Conservation (phyloP, 53 echinoderm and acorn worm genomes). For the Glandiceps talaboti region DNA sequence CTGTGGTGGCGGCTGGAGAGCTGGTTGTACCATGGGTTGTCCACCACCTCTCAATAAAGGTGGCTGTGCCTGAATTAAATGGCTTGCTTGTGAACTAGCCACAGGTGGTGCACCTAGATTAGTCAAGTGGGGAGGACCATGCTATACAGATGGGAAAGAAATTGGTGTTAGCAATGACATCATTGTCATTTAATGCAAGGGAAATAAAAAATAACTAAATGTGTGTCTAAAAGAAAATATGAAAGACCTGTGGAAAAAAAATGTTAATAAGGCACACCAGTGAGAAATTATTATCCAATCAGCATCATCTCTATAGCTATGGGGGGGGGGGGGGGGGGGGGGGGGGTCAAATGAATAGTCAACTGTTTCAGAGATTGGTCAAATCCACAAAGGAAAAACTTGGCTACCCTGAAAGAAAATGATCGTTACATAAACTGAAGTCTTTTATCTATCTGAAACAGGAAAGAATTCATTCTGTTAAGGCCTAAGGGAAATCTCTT, state of each 20-base stretch:
- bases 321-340: too few species aligned
- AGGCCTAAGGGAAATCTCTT: too few species aligned
- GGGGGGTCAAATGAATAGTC: too few species aligned
- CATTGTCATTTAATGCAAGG: not conserved
- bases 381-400: too few species aligned
- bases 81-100: not conserved
- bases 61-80: slow-evolving; percentile 5
- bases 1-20: not conserved
- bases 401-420: too few species aligned
- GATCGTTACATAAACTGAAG: too few species aligned
- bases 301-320: too few species aligned
- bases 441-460: too few species aligned
- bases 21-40: not conserved
- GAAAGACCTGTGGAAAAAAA: slow-evolving; percentile 20
- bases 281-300: too few species aligned
- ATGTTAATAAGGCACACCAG: too few species aligned
- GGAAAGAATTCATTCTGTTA: too few species aligned
- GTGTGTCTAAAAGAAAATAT: not conserved
- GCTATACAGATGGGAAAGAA: slow-evolving; percentile 43
- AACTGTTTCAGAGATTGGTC: too few species aligned
- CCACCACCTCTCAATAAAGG: not conserved
- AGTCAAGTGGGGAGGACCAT: slow-evolving; percentile 80
- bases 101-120: slow-evolving; percentile 55
- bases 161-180: not conserved
- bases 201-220: not conserved